Conservation (phyloP, 1,140 invertebrate genomes). For the Aphaenogaster ashmeadi region DNA sequence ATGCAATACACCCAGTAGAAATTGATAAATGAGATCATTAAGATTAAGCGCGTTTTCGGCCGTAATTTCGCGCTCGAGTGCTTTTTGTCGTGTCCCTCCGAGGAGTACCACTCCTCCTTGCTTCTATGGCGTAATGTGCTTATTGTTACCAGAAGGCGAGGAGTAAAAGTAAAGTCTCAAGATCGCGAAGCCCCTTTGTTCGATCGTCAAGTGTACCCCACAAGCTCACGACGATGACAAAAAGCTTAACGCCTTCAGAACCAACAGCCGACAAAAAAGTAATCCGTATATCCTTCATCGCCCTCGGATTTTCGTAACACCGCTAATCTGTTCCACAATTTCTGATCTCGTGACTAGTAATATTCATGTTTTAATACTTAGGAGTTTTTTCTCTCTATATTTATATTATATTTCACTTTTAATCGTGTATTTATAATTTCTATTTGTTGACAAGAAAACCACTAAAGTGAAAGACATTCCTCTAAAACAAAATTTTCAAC, state of each 20-base stretch:
- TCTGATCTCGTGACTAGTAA: background rate
- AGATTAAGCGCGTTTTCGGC: conserved; percentile 53
- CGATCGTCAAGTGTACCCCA: conserved; percentile 34
- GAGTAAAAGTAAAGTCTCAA: conserved; percentile 61
- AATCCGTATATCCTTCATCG: conserved; percentile 26
- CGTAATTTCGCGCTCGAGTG: conserved; percentile 38
- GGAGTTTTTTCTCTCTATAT: background rate
- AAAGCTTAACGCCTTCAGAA: conserved; percentile 49
- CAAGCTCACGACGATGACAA: conserved; percentile 35
- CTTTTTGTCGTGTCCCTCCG: conserved; percentile 34
- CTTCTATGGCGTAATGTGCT: conserved; percentile 53
- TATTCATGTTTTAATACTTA: background rate
- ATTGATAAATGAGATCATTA: conserved; percentile 53
- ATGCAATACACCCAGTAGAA: background rate
- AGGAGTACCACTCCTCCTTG: conserved; percentile 6
- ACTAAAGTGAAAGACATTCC: background rate
- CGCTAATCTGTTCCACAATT: conserved; percentile 12
- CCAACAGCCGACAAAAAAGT: conserved; percentile 32
- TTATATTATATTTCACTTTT: background rate
- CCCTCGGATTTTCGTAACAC: conserved; percentile 21
- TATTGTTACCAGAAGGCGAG: conserved; percentile 41
- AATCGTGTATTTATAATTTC: background rate
- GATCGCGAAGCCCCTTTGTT: conserved; percentile 56
- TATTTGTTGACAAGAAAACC: background rate
- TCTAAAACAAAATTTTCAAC: background rate